Percentiles rank a stretch among this genome's conserved stretches.
Conservation (phyloP, 2,888 invertebrate species). For the Creontiades dilutus region DNA sequence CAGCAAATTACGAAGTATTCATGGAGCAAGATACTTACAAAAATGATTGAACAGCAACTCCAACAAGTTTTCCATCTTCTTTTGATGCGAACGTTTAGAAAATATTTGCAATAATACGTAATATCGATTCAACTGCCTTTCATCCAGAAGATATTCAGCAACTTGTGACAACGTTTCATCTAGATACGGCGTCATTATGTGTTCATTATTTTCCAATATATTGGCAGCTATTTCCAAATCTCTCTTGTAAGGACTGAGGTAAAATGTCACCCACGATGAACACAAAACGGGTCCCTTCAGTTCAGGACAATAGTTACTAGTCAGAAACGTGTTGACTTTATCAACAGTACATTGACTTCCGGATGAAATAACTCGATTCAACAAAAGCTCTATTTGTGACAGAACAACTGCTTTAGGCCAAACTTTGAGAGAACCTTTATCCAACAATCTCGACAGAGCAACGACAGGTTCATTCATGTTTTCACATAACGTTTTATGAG, state of each 20-base stretch:
- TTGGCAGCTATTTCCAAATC: slow-evolving; percentile 27
- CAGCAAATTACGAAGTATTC: too few species aligned
- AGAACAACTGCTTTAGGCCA: slow-evolving; percentile 20
- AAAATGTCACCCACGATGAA: slow-evolving; percentile 33
- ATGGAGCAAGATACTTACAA: slow-evolving; percentile 2
- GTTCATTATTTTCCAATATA: slow-evolving; percentile 45
- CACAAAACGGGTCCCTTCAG: slow-evolving; percentile 12
- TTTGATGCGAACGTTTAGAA: slow-evolving; percentile 29
- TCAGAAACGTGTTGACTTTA: slow-evolving; percentile 7
- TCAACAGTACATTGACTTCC: slow-evolving; percentile 10
- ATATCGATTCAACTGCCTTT: slow-evolving; percentile 21
- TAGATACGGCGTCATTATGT: slow-evolving; percentile 11
- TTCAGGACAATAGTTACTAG: background rate
- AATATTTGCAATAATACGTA: slow-evolving; percentile 28
- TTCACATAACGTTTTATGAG: slow-evolving; percentile 25
- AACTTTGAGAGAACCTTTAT: background rate
- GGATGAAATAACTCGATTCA: slow-evolving; percentile 7
- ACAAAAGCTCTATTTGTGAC: slow-evolving; percentile 16
- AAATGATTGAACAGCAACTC: slow-evolving; percentile 34
- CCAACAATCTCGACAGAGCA: slow-evolving; percentile 4
- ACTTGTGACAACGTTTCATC: background rate
- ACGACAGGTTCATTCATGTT: slow-evolving; percentile 32
- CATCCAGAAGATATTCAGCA: slow-evolving; percentile 26
- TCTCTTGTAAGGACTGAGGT: slow-evolving; percentile 19
- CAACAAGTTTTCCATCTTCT: background rate